These are phyloP conservation scores for Eumacrocentrus americanus DNA, from an alignment of 2,888 invertebrate species.

Conservation along the genomic window DNA sequence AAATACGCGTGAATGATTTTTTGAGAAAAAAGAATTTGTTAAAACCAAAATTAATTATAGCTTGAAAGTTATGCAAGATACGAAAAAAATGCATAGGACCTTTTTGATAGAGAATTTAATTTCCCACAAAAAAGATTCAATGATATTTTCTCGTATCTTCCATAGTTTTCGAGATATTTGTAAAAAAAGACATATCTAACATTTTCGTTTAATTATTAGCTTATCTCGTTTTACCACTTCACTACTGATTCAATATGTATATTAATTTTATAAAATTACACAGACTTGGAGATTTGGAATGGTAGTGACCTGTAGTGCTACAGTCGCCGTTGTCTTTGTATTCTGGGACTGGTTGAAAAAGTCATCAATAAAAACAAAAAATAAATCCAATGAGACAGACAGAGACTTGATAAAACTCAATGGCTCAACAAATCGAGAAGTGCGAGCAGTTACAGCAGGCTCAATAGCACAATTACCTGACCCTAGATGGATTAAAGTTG, in stretches of 20 bases:
- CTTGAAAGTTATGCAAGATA: too few relatives aligned
- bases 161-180: background rate
- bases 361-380: background rate
- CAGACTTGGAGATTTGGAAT: slow-evolving; percentile 21
- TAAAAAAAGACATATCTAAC: background rate
- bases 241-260: background rate
- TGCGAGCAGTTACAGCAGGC: background rate
- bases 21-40: too few relatives aligned
- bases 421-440: background rate
- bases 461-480: slow-evolving; percentile 23
- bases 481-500: slow-evolving; percentile 56
- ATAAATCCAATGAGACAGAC: background rate
- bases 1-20: too few relatives aligned
- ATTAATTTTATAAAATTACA: background rate
- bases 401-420: background rate
- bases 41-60: too few relatives aligned
- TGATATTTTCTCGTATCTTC: background rate
- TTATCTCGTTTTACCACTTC: too few relatives aligned
- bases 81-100: too few relatives aligned
- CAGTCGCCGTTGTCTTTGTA: slow-evolving; percentile 8
- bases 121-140: background rate
- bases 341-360: slow-evolving; percentile 18
- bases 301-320: slow-evolving; percentile 11
- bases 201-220: background rate
- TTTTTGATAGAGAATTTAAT: background rate